A percentile compares a stretch with the other conserved stretches of the same genome.
These are phyloP conservation scores for Ochropacha duplaris DNA, from an alignment of 2,888 invertebrate genomes.

Conservation along the genomic window DNA sequence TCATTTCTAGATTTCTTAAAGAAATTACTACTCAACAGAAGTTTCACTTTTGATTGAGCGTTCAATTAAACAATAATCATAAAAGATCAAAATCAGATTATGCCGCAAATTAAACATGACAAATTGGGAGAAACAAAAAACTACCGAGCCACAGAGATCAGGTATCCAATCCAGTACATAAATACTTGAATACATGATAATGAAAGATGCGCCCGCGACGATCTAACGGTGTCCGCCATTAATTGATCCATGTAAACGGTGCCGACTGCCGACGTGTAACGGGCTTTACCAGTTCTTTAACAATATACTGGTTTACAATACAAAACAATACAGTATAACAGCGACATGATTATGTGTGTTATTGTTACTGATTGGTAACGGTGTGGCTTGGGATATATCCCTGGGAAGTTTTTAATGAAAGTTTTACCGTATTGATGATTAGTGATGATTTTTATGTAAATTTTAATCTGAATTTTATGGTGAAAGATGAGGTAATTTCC, in stretches of 20 bases:
- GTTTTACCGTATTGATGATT: background rate
- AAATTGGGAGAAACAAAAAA: background rate
- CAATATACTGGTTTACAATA: slow-evolving; percentile 3
- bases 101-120: background rate
- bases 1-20: too few species aligned
- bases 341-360: background rate
- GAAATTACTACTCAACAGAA: too few species aligned
- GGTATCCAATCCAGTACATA: background rate
- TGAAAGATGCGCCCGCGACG: slow-evolving; percentile 24
- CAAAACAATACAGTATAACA: slow-evolving; percentile 6
- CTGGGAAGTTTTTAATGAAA: background rate
- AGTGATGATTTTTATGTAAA: too few species aligned
- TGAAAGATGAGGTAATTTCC: too few species aligned
- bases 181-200: slow-evolving; percentile 14
- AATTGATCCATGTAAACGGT: slow-evolving; percentile 48
- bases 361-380: background rate
- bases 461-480: too few species aligned
- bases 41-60: too few species aligned
- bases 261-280: slow-evolving; percentile 28
- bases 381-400: background rate
- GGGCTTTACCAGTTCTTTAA: slow-evolving; percentile 18
- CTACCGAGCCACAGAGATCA: background rate
- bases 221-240: slow-evolving; percentile 39
- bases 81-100: background rate
- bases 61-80: background rate